phyloP scores from a whole-genome alignment of 2,797 vertebrate species.

The Propithecus deckenii region DNA sequence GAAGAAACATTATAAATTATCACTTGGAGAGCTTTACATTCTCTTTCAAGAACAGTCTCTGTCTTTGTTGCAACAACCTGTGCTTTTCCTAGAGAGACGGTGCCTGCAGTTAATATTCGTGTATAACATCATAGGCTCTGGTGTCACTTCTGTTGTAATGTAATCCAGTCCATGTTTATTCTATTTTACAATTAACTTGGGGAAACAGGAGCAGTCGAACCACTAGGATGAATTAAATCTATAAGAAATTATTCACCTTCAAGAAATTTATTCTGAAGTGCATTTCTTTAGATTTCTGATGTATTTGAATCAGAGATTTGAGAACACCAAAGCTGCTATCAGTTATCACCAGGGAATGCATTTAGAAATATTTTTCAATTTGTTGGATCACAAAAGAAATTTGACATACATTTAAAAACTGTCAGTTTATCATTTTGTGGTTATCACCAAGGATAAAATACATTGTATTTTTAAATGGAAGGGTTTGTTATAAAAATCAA shows the following conservation, averaged over 20 bases:
- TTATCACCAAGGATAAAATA: constrained; percentile 56
- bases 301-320: constrained; percentile 45
- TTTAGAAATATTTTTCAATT: constrained; percentile 64
- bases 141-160: constrained; percentile 12
- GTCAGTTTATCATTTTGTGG: constrained; percentile 45
- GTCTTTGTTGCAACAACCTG: background rate
- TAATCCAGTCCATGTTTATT: constrained; percentile 57
- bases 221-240: constrained; percentile 42
- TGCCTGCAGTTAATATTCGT: background rate
- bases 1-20: background rate
- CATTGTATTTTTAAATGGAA: constrained; percentile 37
- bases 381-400: constrained; percentile 55
- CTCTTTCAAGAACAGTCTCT: background rate
- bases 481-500: constrained; percentile 40
- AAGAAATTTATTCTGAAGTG: constrained; percentile 44
- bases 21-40: background rate
- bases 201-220: constrained; percentile 26
- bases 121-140: background rate
- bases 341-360: constrained; percentile 41
- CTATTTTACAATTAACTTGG: constrained; percentile 58
- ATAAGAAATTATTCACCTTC: constrained; percentile 53
- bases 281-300: constrained; percentile 54
- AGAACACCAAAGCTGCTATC: background rate
- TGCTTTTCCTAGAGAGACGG: background rate
- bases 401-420: constrained; percentile 45